Percentiles rank a stretch among this genome's conserved stretches.
These are phyloP conservation scores for Galemys pyrenaicus DNA, from an alignment of 2,113 vertebrate species.

Conservation along the genomic window DNA sequence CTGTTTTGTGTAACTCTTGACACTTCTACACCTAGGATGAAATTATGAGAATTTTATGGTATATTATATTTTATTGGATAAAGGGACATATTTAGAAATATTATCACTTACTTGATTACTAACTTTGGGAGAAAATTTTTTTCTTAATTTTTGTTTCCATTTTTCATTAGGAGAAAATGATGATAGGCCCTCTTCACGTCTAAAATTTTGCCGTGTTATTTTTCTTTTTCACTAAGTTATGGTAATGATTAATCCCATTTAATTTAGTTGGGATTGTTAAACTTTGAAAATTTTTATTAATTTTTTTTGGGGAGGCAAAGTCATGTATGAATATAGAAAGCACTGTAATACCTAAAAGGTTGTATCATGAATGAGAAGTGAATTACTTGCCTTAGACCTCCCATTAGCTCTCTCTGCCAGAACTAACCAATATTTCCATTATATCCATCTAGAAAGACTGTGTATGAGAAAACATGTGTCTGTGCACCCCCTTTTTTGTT, in stretches of 20 bases:
- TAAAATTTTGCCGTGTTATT: background rate
- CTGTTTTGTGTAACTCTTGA: background rate
- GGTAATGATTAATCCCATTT: background rate
- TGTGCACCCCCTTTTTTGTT: background rate
- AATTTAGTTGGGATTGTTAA: background rate
- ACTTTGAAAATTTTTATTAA: background rate
- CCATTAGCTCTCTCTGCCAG: background rate
- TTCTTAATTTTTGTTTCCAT: background rate
- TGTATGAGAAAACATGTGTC: background rate
- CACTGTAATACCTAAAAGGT: background rate
- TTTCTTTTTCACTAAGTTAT: constrained; percentile 5
- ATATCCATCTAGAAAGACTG: background rate
- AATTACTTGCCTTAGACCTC: background rate
- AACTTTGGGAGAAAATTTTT: constrained; percentile 16
- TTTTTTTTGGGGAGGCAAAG: background rate
- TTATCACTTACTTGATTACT: background rate
- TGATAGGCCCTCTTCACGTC: background rate
- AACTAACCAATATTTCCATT: background rate
- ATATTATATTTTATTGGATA: background rate
- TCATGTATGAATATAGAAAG: background rate
- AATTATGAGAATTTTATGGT: background rate
- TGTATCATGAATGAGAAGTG: background rate
- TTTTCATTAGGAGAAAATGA: constrained; percentile 9
- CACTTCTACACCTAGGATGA: background rate
- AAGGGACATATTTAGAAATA: background rate